Conservation (phyloP, 2,888 invertebrate genomes). For the Rhagium mordax region DNA sequence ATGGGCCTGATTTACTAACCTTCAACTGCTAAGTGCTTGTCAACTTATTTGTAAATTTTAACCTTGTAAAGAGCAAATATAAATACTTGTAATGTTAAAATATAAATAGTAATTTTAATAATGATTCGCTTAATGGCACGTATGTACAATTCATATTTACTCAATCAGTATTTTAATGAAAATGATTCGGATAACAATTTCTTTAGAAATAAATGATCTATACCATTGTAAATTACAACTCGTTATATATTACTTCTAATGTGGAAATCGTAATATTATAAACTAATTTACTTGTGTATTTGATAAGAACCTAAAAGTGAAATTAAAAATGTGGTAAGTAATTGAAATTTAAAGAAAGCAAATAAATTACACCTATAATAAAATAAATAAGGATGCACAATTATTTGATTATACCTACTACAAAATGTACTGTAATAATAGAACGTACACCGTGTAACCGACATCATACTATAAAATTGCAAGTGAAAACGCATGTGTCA, state of each 20-base stretch:
- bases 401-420: not conserved
- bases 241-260: not conserved
- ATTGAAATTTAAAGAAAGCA: not conserved
- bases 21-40: too few relatives aligned
- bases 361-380: not conserved
- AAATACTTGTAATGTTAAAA: too few relatives aligned
- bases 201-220: not conserved
- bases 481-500: constrained; percentile 49
- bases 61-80: too few relatives aligned
- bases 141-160: too few relatives aligned
- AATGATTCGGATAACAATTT: not conserved
- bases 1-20: too few relatives aligned
- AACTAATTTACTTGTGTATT: not conserved
- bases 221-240: not conserved
- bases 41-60: too few relatives aligned
- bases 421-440: not conserved
- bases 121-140: too few relatives aligned
- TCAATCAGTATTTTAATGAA: not conserved
- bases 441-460: not conserved
- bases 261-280: not conserved
- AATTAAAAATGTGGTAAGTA: not conserved
- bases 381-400: not conserved
- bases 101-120: too few relatives aligned
- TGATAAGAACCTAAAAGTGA: not conserved
- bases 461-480: constrained; percentile 40